phyloP scores from a whole-genome alignment of 2,113 vertebrate genomes.

The Tetrao urogallus region DNA sequence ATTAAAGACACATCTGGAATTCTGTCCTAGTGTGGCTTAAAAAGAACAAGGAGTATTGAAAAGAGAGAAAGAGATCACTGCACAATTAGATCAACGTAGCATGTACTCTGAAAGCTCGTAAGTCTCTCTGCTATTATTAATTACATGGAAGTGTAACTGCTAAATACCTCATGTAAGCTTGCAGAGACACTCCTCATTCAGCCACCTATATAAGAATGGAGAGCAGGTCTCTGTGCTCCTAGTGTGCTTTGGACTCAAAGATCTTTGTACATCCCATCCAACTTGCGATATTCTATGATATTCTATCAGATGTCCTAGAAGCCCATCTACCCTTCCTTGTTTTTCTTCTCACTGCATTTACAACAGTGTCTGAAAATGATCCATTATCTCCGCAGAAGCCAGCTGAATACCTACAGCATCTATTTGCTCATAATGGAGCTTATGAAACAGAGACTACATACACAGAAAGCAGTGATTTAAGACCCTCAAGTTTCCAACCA shows the following conservation, averaged over 20 bases:
- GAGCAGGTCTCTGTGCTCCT: background rate
- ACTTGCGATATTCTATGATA: background rate
- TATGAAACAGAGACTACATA: conserved; percentile 16
- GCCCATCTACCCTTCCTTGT: background rate
- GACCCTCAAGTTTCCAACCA: background rate
- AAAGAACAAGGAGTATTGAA: background rate
- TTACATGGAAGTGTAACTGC: background rate
- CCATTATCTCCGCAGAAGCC: conserved; percentile 15
- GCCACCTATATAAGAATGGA: background rate
- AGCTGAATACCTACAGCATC: conserved; percentile 7
- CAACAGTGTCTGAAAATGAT: conserved; percentile 27
- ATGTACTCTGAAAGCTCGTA: background rate
- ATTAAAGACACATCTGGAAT: background rate
- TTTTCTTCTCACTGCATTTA: background rate
- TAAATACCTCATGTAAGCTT: background rate
- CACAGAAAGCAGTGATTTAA: conserved; percentile 1
- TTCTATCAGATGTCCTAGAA: background rate
- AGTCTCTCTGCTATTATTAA: background rate
- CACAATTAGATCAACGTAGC: background rate
- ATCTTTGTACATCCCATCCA: background rate
- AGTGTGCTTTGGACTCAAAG: background rate
- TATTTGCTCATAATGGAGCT: background rate
- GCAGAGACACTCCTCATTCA: background rate
- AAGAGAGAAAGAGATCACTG: background rate
- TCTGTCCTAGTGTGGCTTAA: background rate